Evolutionary conservation across 2,888 invertebrate species (phyloP).

Genomic region (Timema cristinae): DNA sequence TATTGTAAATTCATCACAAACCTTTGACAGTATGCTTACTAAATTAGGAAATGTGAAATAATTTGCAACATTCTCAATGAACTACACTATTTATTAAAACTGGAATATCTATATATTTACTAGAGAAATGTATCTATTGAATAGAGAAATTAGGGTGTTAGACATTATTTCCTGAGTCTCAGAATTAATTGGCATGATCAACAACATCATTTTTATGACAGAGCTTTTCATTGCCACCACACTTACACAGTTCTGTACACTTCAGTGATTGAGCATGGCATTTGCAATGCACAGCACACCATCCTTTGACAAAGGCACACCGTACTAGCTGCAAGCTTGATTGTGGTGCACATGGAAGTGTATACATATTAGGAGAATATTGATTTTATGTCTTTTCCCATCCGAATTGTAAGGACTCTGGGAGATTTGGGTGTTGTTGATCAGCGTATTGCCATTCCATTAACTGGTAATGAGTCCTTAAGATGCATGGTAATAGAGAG

Average conservation of each 20-base stretch:
- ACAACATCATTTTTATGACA: neutral
- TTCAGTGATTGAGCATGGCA: neutral
- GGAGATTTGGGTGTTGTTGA: conserved; percentile 5
- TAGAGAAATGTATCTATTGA: neutral
- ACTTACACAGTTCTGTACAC: conserved; percentile 10
- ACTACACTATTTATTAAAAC: neutral
- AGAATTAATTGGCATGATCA: neutral
- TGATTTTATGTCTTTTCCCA: neutral
- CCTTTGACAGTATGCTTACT: neutral
- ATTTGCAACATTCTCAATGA: neutral
- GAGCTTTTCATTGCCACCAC: neutral
- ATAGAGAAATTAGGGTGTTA: neutral
- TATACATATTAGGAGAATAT: conserved; percentile 3
- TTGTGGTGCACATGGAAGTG: neutral
- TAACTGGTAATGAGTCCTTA: neutral
- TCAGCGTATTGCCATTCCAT: neutral
- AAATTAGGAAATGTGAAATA: neutral
- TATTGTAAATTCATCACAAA: neutral
- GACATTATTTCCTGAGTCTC: neutral
- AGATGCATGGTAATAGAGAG: neutral
- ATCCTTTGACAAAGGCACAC: neutral
- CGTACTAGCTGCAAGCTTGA: neutral
- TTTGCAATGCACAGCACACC: conserved; percentile 3
- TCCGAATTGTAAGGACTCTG: neutral
- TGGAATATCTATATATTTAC: neutral